These are phyloP conservation scores for Zygaena filipendulae DNA, from an alignment of 2,888 invertebrate species.

Conservation along the genomic window DNA sequence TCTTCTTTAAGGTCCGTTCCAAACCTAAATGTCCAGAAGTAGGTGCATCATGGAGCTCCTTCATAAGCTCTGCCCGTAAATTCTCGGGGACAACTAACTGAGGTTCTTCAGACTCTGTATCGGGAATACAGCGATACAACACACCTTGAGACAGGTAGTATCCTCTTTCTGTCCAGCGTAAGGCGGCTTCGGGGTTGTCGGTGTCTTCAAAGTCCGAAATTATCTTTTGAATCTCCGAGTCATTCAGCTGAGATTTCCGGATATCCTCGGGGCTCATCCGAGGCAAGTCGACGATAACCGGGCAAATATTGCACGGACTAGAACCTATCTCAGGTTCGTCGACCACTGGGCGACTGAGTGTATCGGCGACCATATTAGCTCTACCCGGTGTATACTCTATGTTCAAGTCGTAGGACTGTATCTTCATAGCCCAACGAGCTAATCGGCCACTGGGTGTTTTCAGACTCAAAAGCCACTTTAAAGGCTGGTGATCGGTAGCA, in stretches of 20 bases:
- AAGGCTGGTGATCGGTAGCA: conserved; percentile 34
- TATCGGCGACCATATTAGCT: conserved; percentile 1
- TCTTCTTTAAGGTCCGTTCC: conserved; percentile 11
- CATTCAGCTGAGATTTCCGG: neutral
- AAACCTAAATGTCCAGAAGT: conserved; percentile 15
- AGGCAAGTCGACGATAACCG: conserved; percentile 2
- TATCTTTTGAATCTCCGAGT: conserved; percentile 2
- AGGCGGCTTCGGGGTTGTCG: neutral
- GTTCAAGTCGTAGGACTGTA: conserved; percentile 29
- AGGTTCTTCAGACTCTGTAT: conserved; percentile 14
- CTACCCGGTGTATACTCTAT: conserved; percentile 30
- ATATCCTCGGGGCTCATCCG: conserved; percentile 10
- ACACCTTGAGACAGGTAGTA: conserved; percentile 14
- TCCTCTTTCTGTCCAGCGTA: conserved; percentile 15
- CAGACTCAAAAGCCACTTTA: conserved; percentile 34
- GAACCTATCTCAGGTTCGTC: neutral
- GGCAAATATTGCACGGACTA: neutral
- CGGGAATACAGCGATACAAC: conserved; percentile 10
- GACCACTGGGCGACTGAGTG: neutral
- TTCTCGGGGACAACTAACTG: conserved; percentile 14
- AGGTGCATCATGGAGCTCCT: conserved; percentile 15
- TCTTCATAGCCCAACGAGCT: conserved; percentile 34
- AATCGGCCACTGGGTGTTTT: conserved; percentile 36
- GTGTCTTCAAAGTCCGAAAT: neutral
- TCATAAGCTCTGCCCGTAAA: conserved; percentile 7